Conservation (phyloP, 2,113 vertebrate species). For the Dendropsophus ebraccatus region DNA sequence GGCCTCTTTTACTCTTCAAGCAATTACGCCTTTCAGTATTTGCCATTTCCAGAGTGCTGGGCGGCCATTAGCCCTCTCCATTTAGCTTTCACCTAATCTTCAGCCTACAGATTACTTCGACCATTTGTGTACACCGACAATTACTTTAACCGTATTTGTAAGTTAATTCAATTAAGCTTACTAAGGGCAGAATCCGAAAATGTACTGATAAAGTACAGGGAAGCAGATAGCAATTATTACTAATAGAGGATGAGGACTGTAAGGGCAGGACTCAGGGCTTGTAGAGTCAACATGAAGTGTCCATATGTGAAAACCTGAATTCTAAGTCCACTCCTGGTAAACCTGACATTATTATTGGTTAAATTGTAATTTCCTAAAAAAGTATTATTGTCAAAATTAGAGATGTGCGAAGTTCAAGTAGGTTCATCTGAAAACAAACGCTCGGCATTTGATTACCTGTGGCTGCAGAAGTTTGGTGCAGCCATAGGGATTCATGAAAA, state of each 20-base stretch:
- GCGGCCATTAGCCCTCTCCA: constrained; percentile 4
- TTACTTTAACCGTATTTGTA: background rate
- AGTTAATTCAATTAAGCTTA: constrained; percentile 18
- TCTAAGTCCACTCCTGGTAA: background rate
- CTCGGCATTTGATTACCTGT: no score
- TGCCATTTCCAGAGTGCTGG: constrained; percentile 4
- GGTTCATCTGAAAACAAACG: no score
- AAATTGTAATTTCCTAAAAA: background rate
- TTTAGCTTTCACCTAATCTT: constrained; percentile 18
- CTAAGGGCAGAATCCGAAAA: background rate
- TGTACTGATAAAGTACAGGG: background rate
- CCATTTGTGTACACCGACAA: background rate
- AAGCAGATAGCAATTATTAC: background rate
- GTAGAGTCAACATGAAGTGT: background rate
- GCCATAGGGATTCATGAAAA: no score
- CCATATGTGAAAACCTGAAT: background rate
- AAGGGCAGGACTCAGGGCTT: background rate
- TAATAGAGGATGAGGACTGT: background rate
- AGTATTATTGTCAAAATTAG: no score
- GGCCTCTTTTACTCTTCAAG: constrained; percentile 20
- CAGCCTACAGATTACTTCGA: constrained; percentile 16
- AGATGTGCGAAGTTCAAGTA: no score
- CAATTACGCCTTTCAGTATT: constrained; percentile 47
- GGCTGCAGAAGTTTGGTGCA: no score
- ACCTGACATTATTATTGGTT: background rate